Conservation (phyloP, 1,140 invertebrate genomes). For the Camponotus pennsylvanicus region DNA sequence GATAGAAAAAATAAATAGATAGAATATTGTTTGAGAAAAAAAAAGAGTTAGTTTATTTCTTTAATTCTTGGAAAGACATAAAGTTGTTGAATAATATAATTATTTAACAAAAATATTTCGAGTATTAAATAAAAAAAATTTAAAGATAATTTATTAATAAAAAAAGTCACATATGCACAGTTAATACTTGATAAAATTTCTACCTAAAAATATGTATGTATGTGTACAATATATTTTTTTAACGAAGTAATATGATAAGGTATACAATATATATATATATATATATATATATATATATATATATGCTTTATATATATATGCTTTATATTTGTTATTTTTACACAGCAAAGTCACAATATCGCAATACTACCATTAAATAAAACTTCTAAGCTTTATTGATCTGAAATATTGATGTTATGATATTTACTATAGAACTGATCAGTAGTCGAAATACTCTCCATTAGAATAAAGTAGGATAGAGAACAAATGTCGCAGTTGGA, state of each 20-base stretch:
- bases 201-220: background rate
- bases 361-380: constrained; percentile 8
- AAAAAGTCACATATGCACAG: background rate
- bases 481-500: background rate
- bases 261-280: too few species aligned
- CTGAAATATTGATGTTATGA: background rate
- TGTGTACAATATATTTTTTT: background rate
- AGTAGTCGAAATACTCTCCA: constrained; percentile 10
- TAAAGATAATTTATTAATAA: constrained; percentile 14
- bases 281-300: too few species aligned
- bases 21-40: too few species aligned
- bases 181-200: background rate
- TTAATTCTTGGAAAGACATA: background rate
- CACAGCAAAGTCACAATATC: background rate
- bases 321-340: background rate
- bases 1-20: background rate
- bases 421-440: background rate
- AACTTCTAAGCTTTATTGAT: background rate
- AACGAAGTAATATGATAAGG: background rate
- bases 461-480: constrained; percentile 16
- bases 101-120: background rate
- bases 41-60: background rate
- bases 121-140: background rate
- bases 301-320: background rate
- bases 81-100: background rate